Evolutionary conservation across 2,888 invertebrate species (phyloP).

Genomic region (Dasypogon diadema): DNA sequence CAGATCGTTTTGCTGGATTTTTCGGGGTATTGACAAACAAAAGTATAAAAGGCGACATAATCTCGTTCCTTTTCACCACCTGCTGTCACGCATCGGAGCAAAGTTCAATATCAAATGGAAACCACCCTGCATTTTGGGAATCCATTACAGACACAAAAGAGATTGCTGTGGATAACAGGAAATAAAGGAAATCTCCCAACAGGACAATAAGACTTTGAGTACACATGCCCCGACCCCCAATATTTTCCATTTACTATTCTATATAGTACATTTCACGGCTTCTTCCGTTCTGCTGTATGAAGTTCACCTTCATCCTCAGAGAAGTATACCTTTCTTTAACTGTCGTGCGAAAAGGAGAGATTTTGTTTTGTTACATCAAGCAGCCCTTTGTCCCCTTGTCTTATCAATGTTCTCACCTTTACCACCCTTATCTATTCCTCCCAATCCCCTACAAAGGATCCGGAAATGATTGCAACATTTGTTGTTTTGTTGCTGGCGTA

Average conservation of each 20-base stretch:
- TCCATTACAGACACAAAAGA: conserved; percentile 46
- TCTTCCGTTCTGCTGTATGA: neutral
- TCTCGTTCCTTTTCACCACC: conserved; percentile 36
- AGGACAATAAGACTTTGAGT: conserved; percentile 30
- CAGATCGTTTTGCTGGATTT: conserved; percentile 32
- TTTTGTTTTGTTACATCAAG: neutral
- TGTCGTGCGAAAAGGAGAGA: too few species aligned
- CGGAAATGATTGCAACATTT: conserved; percentile 47
- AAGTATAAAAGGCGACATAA: conserved; percentile 33
- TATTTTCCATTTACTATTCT: neutral
- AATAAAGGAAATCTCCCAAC: conserved; percentile 44
- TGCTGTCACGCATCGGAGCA: conserved; percentile 24
- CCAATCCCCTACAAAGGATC: conserved; percentile 15
- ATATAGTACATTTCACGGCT: conserved; percentile 2
- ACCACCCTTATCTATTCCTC: conserved; percentile 17
- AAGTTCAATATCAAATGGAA: conserved; percentile 46
- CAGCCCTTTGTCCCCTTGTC: neutral
- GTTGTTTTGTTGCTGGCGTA: conserved; percentile 38
- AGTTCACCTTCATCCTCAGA: neutral
- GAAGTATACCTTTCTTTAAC: neutral
- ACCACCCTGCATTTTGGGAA: conserved; percentile 29
- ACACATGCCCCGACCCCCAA: neutral
- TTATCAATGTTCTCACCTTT: conserved; percentile 5
- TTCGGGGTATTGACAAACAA: conserved; percentile 20
- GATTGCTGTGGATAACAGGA: conserved; percentile 33